phyloP scores from a whole-genome alignment of 2,113 vertebrate genomes.

The Oryzias javanicus region DNA sequence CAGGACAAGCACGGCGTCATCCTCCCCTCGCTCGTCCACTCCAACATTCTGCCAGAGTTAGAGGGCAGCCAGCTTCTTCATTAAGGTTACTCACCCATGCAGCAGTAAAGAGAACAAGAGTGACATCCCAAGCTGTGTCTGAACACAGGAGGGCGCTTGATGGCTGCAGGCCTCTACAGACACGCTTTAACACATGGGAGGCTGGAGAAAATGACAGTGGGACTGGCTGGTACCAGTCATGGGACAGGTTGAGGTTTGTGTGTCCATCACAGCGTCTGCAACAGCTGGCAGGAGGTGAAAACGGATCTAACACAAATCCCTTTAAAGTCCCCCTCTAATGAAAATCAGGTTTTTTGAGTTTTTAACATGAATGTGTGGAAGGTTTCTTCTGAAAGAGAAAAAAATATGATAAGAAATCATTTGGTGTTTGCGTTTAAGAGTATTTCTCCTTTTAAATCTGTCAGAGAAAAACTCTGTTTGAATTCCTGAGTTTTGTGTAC shows the following conservation, averaged over 20 bases:
- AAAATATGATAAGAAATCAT: too few relatives aligned
- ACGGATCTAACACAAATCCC: constrained; percentile 92
- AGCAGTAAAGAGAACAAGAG: constrained; percentile 2
- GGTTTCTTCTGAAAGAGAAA: too few relatives aligned
- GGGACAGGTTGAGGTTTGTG: constrained; percentile 77
- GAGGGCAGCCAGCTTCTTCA: neutral
- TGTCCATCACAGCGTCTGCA: constrained; percentile 60
- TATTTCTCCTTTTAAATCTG: too few relatives aligned
- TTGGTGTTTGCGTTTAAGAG: too few relatives aligned
- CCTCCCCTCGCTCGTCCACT: constrained; percentile 3
- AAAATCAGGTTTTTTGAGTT: too few relatives aligned
- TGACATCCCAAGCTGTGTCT: constrained; percentile 7
- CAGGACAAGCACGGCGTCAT: constrained; percentile 16
- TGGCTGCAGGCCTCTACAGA: neutral
- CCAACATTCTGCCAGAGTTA: neutral
- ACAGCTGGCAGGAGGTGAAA: constrained; percentile 76
- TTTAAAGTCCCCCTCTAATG: too few relatives aligned
- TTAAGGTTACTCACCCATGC: neutral
- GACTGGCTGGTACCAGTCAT: constrained; percentile 52
- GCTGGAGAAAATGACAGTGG: constrained; percentile 64
- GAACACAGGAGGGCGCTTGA: constrained; percentile 43
- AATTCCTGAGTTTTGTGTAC: too few relatives aligned
- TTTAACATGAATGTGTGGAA: too few relatives aligned
- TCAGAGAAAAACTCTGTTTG: too few relatives aligned
- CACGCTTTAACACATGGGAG: constrained; percentile 31